Conservation (phyloP, 2,797 vertebrate genomes). For the Pterois miles region DNA sequence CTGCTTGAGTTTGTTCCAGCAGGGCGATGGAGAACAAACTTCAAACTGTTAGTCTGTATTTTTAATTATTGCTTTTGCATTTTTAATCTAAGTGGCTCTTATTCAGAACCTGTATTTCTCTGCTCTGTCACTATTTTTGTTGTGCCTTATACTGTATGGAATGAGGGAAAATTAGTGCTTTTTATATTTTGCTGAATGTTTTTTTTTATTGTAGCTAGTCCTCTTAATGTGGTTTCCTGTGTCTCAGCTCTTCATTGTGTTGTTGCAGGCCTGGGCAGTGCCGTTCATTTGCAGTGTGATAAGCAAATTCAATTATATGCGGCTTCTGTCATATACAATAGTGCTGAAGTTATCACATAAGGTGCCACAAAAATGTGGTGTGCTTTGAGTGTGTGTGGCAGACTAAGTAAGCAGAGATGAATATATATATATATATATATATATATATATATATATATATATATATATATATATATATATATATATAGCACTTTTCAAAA, state of each 20-base stretch:
- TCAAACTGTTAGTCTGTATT: constrained; percentile 21
- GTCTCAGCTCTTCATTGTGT: constrained; percentile 52
- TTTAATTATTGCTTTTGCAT: constrained; percentile 23
- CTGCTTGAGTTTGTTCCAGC: constrained; percentile 29
- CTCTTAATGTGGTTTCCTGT: constrained; percentile 31
- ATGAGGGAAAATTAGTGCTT: constrained; percentile 19
- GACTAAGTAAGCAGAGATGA: background rate
- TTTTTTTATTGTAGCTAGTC: constrained; percentile 19
- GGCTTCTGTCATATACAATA: constrained; percentile 14
- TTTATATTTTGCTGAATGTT: constrained; percentile 35
- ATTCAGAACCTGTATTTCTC: constrained; percentile 8
- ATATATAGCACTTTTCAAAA: too few species aligned
- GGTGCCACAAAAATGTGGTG: constrained; percentile 16
- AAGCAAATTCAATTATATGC: constrained; percentile 8
- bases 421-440: background rate
- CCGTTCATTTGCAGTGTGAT: constrained; percentile 30
- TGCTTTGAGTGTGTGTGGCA: background rate
- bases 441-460: too few species aligned
- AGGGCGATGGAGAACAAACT: constrained; percentile 14
- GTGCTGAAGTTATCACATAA: background rate
- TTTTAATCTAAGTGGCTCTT: constrained; percentile 16
- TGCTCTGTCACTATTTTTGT: background rate
- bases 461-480: background rate
- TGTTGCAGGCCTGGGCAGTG: constrained; percentile 2
- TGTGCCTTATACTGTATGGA: constrained; percentile 12